phyloP scores from a whole-genome alignment of 2,113 vertebrate genomes.

The Nesogale talazaci region DNA sequence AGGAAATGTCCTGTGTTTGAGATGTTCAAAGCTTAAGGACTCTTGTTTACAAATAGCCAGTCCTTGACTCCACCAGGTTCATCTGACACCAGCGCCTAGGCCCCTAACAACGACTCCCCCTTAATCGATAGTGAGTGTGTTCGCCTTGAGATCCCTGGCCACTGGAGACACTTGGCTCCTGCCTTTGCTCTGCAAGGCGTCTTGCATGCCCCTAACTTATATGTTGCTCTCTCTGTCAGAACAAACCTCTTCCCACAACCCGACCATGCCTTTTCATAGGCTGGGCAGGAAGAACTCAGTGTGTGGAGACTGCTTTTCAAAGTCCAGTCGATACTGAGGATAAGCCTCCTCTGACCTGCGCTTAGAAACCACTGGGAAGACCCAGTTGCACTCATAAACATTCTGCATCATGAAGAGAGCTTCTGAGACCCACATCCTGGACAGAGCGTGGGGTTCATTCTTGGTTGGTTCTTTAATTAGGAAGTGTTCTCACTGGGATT shows the following conservation, averaged over 20 bases:
- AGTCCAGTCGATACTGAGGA: neutral
- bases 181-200: rapidly evolving
- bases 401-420: neutral
- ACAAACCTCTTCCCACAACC: neutral
- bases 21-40: neutral
- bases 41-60: neutral
- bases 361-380: neutral
- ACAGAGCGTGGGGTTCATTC: rapidly evolving
- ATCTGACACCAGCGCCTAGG: neutral
- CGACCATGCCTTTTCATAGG: neutral
- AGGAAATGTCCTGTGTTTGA: neutral
- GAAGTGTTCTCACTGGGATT: neutral
- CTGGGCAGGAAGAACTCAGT: neutral
- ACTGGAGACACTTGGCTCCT: neutral
- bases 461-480: neutral
- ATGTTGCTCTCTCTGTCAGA: too few relatives aligned
- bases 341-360: neutral
- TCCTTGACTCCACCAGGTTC: neutral
- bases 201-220: neutral
- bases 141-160: neutral
- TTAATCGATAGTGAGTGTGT: too few relatives aligned
- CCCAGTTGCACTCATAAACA: neutral
- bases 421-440: neutral
- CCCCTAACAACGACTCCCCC: rapidly evolving
- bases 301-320: neutral